Percentiles rank a stretch among this genome's conserved stretches.
Evolutionary conservation across 2,113 vertebrate genomes (phyloP).

Genomic region (Malurus cyaneus): DNA sequence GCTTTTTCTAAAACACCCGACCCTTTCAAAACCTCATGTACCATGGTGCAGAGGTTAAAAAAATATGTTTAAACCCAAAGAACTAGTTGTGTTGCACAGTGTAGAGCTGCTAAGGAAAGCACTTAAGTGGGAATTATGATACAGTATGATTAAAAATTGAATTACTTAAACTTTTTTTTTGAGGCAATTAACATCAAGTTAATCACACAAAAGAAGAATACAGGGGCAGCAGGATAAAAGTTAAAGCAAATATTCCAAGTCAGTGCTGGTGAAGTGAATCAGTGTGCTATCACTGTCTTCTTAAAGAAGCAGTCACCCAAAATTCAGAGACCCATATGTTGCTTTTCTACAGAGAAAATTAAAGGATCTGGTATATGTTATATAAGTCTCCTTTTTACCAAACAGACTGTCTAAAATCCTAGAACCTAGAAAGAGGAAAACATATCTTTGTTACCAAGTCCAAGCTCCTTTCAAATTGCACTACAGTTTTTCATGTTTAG

Average conservation of each 20-base stretch:
- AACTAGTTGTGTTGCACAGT: neutral
- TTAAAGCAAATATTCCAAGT: neutral
- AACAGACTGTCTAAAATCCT: neutral
- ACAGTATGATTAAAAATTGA: neutral
- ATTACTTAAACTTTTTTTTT: neutral
- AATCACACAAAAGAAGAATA: neutral
- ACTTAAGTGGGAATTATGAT: neutral
- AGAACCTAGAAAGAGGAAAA: neutral
- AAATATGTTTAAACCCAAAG: neutral
- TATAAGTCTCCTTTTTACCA: neutral
- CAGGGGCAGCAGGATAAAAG: neutral
- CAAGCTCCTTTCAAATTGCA: neutral
- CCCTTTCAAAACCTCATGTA: neutral
- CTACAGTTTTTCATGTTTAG: neutral
- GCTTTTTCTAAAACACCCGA: neutral
- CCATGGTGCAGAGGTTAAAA: neutral
- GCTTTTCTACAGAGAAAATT: neutral
- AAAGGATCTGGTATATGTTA: neutral
- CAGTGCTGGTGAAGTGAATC: neutral
- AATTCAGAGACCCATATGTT: neutral
- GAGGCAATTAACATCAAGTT: neutral
- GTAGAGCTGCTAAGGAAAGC: neutral
- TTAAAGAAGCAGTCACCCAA: neutral
- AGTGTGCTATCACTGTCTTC: neutral
- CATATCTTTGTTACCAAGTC: neutral